Evolutionary conservation across 2,113 vertebrate species (phyloP).

Genomic region (Gallinago jamesoni): DNA sequence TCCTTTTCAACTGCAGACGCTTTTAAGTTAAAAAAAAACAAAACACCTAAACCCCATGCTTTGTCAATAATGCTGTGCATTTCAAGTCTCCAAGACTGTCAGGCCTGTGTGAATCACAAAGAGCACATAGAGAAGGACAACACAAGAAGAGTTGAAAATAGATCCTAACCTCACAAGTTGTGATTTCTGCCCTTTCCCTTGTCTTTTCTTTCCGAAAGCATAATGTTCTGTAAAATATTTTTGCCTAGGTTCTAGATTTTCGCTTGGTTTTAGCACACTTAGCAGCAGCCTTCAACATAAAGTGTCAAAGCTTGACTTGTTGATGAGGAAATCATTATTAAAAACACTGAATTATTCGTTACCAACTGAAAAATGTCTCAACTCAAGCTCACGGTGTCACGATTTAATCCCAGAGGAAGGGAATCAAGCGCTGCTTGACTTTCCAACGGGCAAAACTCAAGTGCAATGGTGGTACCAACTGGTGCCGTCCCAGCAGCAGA

Average conservation of each 20-base stretch:
- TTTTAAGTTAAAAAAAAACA: not conserved
- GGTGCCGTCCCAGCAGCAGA: not conserved
- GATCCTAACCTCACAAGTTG: not conserved
- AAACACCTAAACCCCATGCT: not conserved
- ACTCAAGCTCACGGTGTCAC: not conserved
- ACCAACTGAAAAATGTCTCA: accelerated
- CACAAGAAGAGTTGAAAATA: not conserved
- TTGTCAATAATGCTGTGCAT: not conserved
- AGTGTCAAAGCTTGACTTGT: not conserved
- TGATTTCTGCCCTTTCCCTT: not conserved
- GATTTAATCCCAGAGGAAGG: not conserved
- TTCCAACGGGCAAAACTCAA: not conserved
- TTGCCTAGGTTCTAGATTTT: not conserved
- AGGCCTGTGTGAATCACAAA: slow-evolving; percentile 8
- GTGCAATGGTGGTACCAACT: not conserved
- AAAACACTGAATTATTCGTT: not conserved
- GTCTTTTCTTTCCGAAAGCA: not conserved
- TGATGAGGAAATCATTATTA: too few relatives aligned
- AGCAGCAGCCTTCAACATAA: not conserved
- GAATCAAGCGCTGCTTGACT: not conserved
- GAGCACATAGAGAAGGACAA: not conserved
- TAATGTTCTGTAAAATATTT: not conserved
- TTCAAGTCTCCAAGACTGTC: not conserved
- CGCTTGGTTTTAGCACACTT: not conserved
- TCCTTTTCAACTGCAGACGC: not conserved